These are phyloP conservation scores for Pararge aegeria DNA, from an alignment of 1,140 invertebrate genomes.

Conservation along the genomic window DNA sequence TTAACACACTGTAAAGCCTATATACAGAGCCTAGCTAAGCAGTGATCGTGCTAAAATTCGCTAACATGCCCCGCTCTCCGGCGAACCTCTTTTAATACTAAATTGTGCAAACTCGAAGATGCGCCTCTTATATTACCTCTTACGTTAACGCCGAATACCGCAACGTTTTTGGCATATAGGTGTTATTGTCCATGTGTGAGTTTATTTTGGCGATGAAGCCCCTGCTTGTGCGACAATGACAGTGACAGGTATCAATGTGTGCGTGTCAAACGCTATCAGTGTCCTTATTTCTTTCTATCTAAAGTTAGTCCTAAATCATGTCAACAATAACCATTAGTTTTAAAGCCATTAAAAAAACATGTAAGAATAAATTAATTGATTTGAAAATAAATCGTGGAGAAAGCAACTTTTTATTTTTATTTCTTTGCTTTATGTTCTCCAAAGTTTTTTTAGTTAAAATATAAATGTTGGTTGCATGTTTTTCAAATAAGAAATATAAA, in stretches of 20 bases:
- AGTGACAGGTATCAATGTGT: conserved; percentile 19
- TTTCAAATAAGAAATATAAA: too few species aligned
- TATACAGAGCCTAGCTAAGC: conserved; percentile 45
- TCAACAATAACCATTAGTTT: not conserved
- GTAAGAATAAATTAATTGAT: not conserved
- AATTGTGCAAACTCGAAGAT: conserved; percentile 76
- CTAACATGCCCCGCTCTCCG: conserved; percentile 67
- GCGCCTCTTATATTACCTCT: conserved; percentile 77
- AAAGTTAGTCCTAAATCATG: not conserved
- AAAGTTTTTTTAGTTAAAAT: too few species aligned
- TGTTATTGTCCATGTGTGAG: conserved; percentile 45
- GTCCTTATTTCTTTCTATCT: conserved; percentile 27
- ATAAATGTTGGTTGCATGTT: too few species aligned
- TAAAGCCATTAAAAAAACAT: not conserved
- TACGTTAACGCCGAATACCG: conserved; percentile 71
- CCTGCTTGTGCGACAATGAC: conserved; percentile 32
- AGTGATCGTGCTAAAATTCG: conserved; percentile 52
- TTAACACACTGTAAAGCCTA: conserved; percentile 48
- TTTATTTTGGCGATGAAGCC: conserved; percentile 57
- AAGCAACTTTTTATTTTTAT: not conserved
- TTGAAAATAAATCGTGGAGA: not conserved
- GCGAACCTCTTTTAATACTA: conserved; percentile 70
- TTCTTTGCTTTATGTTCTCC: too few species aligned
- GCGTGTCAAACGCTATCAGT: conserved; percentile 25
- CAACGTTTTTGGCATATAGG: conserved; percentile 72